Evolutionary conservation across 2,888 invertebrate species (phyloP).

Genomic region (Lamellibrachia satsuma): DNA sequence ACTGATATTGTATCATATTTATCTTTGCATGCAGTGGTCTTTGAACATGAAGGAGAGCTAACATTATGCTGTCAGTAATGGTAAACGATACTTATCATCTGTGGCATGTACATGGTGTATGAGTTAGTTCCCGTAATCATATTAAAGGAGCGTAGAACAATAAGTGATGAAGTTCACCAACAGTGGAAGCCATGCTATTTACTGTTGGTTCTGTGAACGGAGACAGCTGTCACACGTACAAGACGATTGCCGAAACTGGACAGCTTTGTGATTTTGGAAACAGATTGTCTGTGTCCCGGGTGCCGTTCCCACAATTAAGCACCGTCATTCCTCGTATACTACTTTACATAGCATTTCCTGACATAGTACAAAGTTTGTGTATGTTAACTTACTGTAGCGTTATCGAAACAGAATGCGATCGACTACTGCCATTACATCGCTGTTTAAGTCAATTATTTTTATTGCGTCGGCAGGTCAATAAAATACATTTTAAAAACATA

Average conservation of each 20-base stretch:
- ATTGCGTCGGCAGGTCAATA: too few relatives aligned
- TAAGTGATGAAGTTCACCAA: neutral
- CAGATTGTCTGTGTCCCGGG: neutral
- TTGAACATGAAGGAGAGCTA: neutral
- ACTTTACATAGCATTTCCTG: too few relatives aligned
- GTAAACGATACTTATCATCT: neutral
- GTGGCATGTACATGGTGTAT: neutral
- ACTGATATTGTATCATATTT: too few relatives aligned
- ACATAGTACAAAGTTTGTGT: too few relatives aligned
- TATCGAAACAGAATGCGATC: too few relatives aligned
- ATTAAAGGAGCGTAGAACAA: neutral
- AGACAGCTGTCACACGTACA: neutral
- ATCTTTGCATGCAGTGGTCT: neutral
- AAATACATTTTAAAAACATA: too few relatives aligned
- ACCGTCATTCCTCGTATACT: too few relatives aligned
- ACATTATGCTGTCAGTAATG: neutral
- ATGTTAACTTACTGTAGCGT: too few relatives aligned
- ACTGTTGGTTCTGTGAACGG: neutral
- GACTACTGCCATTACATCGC: too few relatives aligned
- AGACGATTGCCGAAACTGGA: neutral
- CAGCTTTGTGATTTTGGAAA: neutral
- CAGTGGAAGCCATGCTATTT: neutral
- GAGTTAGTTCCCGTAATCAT: neutral
- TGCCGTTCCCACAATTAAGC: neutral
- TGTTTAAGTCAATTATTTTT: too few relatives aligned